phyloP scores from a whole-genome alignment of 1,140 invertebrate genomes.

The Parasteatoda tepidariorum region DNA sequence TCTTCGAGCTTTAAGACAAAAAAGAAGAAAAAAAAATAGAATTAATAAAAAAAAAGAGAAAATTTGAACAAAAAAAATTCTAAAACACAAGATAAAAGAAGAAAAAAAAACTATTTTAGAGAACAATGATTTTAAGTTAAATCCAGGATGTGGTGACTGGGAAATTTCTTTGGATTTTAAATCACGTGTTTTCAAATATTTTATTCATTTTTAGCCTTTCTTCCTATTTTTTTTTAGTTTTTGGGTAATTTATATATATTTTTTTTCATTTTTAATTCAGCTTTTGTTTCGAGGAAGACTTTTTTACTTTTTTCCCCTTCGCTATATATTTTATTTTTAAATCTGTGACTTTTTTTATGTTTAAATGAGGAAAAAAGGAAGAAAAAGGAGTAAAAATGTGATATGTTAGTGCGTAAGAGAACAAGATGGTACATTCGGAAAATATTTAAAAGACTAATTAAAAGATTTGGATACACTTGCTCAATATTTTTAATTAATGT shows the following conservation, averaged over 20 bases:
- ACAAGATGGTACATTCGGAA: background rate
- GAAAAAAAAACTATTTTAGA: background rate
- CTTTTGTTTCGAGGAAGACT: background rate
- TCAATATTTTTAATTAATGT: background rate
- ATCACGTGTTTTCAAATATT: conserved; percentile 24
- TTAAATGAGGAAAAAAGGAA: background rate
- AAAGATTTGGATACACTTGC: background rate
- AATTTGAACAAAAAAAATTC: conserved; percentile 4
- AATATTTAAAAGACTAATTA: background rate
- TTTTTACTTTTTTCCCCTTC: conserved; percentile 2
- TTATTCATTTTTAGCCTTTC: conserved; percentile 6
- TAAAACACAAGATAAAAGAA: background rate
- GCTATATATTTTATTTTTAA: background rate
- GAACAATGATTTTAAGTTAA: conserved; percentile 36
- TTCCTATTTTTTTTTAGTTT: background rate
- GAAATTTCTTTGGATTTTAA: conserved; percentile 9
- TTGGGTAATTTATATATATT: conserved; percentile 9
- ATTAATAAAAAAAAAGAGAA: background rate
- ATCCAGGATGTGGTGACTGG: background rate
- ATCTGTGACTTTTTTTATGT: background rate
- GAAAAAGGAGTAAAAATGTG: background rate
- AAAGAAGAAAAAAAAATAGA: background rate
- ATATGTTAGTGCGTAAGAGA: background rate
- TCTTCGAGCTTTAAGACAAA: background rate
- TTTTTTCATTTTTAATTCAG: background rate